Conservation (phyloP, 1,140 invertebrate genomes). For the Aphelenchoides besseyi region DNA sequence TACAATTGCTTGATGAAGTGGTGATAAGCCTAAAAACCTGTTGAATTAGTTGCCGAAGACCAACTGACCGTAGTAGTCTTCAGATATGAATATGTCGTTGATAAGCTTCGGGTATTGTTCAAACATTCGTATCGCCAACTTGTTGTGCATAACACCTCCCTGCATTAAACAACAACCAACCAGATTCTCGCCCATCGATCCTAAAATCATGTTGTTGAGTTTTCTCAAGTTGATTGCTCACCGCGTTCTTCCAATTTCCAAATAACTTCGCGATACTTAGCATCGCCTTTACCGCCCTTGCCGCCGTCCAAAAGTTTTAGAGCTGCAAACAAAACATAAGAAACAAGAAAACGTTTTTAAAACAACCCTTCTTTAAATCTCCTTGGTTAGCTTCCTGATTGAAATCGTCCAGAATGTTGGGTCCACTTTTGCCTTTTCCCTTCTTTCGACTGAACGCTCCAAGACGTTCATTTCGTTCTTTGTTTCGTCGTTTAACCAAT, state of each 20-base stretch:
- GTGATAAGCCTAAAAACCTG: slow-evolving; percentile 62
- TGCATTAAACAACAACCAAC: slow-evolving; percentile 87
- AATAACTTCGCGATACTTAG: slow-evolving; percentile 78
- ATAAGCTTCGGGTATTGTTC: slow-evolving; percentile 89
- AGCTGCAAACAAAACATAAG: slow-evolving; percentile 34
- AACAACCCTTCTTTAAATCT: slow-evolving; percentile 60
- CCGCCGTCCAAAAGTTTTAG: slow-evolving; percentile 58
- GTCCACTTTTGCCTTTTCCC: slow-evolving; percentile 62
- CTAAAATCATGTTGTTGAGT: slow-evolving; percentile 61
- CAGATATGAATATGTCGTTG: slow-evolving; percentile 88
- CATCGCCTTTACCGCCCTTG: slow-evolving; percentile 66
- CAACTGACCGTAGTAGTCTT: slow-evolving; percentile 87
- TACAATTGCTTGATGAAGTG: slow-evolving; percentile 89
- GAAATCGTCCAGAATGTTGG: slow-evolving; percentile 62
- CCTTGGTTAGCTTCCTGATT: slow-evolving; percentile 60
- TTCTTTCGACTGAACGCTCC: slow-evolving; percentile 57
- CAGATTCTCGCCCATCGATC: slow-evolving; percentile 89
- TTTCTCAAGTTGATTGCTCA: slow-evolving; percentile 18
- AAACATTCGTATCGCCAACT: slow-evolving; percentile 84
- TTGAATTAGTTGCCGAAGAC: background rate
- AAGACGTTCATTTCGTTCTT: slow-evolving; percentile 58
- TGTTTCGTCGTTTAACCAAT: slow-evolving; percentile 58
- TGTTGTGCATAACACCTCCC: slow-evolving; percentile 81
- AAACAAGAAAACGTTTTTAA: background rate
- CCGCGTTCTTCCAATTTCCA: slow-evolving; percentile 83